These are phyloP conservation scores for Notamacropus eugenii DNA, from an alignment of 2,797 vertebrate species.

Conservation along the genomic window DNA sequence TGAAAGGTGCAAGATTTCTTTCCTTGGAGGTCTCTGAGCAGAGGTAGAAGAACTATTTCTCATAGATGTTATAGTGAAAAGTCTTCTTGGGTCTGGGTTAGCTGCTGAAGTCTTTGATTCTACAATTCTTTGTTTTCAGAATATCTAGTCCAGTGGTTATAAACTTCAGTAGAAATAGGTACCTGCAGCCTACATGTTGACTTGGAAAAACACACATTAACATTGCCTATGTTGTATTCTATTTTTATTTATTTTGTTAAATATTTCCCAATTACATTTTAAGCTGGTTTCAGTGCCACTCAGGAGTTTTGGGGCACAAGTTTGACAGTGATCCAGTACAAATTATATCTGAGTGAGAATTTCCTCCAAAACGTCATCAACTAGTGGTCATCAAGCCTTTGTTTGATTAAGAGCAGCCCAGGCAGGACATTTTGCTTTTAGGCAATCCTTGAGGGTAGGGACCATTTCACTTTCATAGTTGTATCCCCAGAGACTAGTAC, in stretches of 20 bases:
- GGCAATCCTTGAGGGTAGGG: neutral
- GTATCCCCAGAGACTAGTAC: neutral
- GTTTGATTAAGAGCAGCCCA: neutral
- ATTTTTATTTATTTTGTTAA: neutral
- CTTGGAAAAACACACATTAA: neutral
- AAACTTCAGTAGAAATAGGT: neutral
- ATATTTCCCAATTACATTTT: neutral
- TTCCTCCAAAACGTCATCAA: neutral
- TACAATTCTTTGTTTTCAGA: neutral
- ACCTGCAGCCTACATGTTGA: neutral
- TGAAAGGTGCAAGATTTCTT: no score
- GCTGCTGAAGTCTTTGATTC: neutral
- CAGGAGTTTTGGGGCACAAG: neutral
- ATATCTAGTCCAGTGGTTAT: neutral
- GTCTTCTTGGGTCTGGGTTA: neutral
- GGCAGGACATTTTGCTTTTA: neutral
- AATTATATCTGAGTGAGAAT: neutral
- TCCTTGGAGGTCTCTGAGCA: no score
- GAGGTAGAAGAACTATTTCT: neutral
- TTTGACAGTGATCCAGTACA: neutral
- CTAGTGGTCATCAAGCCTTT: neutral
- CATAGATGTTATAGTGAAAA: neutral
- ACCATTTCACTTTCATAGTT: neutral
- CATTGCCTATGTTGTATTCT: neutral
- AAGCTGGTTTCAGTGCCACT: neutral